Evolutionary conservation across 2,113 vertebrate species (phyloP).

Genomic region (Accipiter cooperii): DNA sequence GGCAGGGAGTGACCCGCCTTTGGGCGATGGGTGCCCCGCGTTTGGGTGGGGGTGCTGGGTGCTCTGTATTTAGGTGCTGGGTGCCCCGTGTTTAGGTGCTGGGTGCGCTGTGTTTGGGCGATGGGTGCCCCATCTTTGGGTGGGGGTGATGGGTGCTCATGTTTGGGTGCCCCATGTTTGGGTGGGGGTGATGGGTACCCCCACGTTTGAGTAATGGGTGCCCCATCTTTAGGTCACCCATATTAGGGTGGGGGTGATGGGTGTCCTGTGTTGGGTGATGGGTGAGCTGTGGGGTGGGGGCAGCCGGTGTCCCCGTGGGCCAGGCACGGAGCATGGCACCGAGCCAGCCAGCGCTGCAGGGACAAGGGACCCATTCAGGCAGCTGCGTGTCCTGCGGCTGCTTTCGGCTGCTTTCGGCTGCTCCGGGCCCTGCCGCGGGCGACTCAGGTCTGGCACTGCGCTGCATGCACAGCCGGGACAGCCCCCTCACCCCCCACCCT

Average conservation of each 20-base stretch:
- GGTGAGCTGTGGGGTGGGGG: not conserved
- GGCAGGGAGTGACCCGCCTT: not conserved
- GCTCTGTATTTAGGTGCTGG: no score
- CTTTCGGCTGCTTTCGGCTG: not conserved
- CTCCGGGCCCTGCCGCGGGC: not conserved
- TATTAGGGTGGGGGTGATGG: not conserved
- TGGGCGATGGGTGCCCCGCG: not conserved
- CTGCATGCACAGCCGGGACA: not conserved
- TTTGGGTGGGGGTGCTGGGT: not conserved
- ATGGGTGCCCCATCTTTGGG: no score
- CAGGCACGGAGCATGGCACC: not conserved
- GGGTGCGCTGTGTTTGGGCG: not conserved
- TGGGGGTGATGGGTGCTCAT: not conserved
- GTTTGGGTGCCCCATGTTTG: not conserved
- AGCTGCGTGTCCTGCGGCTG: not conserved
- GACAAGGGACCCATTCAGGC: slow-evolving; percentile 30
- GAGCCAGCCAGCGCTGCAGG: not conserved
- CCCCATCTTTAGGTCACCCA: not conserved
- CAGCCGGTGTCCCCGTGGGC: not conserved
- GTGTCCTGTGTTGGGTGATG: not conserved
- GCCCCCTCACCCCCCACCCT: not conserved
- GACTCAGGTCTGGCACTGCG: not conserved
- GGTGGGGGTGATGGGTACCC: not conserved
- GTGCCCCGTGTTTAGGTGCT: no score
- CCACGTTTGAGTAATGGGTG: no score